Percentiles rank a stretch among this genome's conserved stretches.
phyloP scores from a whole-genome alignment of 2,113 vertebrate species.

The Tachysurus fulvidraco region DNA sequence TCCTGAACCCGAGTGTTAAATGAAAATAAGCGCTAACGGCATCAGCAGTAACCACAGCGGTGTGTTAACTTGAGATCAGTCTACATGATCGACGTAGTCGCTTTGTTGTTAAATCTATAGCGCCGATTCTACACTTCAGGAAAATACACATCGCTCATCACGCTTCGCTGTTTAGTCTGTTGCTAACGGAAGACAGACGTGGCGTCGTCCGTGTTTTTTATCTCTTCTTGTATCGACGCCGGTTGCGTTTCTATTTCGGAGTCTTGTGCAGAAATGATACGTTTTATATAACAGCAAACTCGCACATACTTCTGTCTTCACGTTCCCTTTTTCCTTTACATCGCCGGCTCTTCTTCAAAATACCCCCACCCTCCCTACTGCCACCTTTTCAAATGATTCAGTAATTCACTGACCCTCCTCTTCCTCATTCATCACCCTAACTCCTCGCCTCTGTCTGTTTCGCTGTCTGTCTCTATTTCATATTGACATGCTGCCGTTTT shows the following conservation, averaged over 20 bases:
- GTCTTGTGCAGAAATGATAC: neutral
- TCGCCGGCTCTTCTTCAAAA: neutral
- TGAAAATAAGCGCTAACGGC: neutral
- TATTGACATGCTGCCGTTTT: constrained; percentile 59
- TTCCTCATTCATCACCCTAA: constrained; percentile 49
- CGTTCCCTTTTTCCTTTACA: constrained; percentile 44
- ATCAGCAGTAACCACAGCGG: neutral
- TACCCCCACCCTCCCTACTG: neutral
- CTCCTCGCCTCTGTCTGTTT: constrained; percentile 44
- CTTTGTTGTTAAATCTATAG: neutral
- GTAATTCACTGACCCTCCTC: constrained; percentile 41
- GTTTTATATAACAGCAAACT: neutral
- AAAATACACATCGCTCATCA: neutral
- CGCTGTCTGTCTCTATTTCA: constrained; percentile 52
- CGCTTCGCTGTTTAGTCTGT: neutral
- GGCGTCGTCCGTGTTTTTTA: neutral
- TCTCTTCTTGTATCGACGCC: neutral
- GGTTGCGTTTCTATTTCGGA: neutral
- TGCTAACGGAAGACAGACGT: neutral
- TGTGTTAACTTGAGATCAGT: neutral
- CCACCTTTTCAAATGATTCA: constrained; percentile 35
- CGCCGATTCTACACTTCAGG: too few species aligned
- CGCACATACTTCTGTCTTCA: constrained; percentile 8
- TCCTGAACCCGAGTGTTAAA: neutral
- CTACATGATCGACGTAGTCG: neutral